Evolutionary conservation across 2,888 invertebrate genomes (phyloP), one percentile per base, ranked within the genome.

Genomic region (Rosalia funebris): DNA sequence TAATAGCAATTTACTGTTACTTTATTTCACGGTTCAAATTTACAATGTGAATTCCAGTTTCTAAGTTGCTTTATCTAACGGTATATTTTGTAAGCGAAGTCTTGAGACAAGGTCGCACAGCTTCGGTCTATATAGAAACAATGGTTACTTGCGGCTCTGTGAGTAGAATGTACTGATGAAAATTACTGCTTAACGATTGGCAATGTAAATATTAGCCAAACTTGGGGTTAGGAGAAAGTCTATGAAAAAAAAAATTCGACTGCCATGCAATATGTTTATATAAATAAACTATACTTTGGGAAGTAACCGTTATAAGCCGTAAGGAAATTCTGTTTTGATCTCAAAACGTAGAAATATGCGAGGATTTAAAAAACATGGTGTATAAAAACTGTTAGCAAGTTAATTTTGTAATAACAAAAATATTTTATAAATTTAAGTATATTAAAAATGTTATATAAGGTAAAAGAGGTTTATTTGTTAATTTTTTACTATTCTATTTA

Each of bases 11-110:
- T 63, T 68, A 70, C 70, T 66, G 70, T 70, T 70, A 70, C 63
- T 62, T 69, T 65, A 70, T 70, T 69, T 70, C 65, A 70, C 65
- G 70, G 63, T 67, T 60, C 62, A 62, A 68, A 68, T 70, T 63
- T 65, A 68, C 65, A 69, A 70, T 66, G 62, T 63, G 66, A 62
- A 68, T 67, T 70, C 63, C 65, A 65, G 65, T 66, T 65, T 65
- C 61, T 64, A 60, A 62, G 61, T 61, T 56, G 63, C 60, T 61
- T 68, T 68, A 62, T 63, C 66, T 70, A 68, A 70, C 70, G 66
- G 70, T 70, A 54, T 53, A 60, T 65, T 59, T 61, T 47, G 53
- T 59, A 58, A 53, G 59, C 64, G 58, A 64, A 64, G 61, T 61
- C 57, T 62, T 62, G n/a, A 60, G 45, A 46, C 65, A 65, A 65